Evolutionary conservation across 2,888 invertebrate genomes (phyloP), one percentile per base, ranked within the genome.

Genomic region (Theretra japonica): DNA sequence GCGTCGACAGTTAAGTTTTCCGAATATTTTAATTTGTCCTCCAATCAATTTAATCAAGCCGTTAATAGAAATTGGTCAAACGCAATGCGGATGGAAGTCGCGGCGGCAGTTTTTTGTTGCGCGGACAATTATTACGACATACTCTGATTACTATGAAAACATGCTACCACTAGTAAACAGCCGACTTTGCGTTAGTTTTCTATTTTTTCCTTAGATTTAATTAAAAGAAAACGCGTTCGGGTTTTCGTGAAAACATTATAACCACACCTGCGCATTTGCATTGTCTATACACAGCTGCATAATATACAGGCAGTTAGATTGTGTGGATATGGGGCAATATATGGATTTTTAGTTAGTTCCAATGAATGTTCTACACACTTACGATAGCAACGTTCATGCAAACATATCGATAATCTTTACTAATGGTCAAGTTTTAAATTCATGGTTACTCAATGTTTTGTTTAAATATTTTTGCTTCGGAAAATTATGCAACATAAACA

Each of bases 101-200:
- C 73, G 73, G 73, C 71, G 75, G 70, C 71, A 69, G 70, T 80
- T 82, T 88, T 88, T 88, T 89, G 86, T 88, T 81, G 79, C 79
- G 77, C 79, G 76, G 79, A 81, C 84, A 85, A 90, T 92, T 88
- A 90, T 88, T 87, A 85, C 87, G 92, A 90, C 89, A 88, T 93
- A 93, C 82, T 93, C 92, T 91, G 88, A 88, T 93, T 89, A 91
- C 89, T 83, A 82, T 85, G 88, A 83, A 88, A 89, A 90, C 86
- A 86, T 80, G 85, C 81, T 87, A 74, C 70, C 33, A 68, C 71
- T 70, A 68, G 72, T 68, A 74, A 68, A 72, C n/a, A 48, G 28
- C 21, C 60, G 60, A 69, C 17, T 68, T 70, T 68, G 68, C 58
- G 41, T 53, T 23, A 30, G 68, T 70, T 71, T 73, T 70, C 73